Base-by-base conservation (phyloP, 2,797 vertebrate genomes). In the Etheostoma perlongum region DNA sequence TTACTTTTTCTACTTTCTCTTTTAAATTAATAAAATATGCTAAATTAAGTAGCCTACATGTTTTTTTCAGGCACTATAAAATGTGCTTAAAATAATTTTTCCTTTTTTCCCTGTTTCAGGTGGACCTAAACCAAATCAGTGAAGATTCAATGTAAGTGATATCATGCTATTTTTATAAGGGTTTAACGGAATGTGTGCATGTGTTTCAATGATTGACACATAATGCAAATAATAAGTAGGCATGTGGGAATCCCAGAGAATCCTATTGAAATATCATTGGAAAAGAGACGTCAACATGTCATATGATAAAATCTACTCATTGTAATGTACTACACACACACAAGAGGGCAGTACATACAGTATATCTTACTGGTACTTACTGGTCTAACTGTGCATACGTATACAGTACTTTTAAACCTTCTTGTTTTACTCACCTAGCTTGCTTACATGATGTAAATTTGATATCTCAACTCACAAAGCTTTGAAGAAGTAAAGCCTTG, bases 111-210 rank as follows among this genome's bases (percentile, higher is more conserved):
- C 14, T 21, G 36, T 79, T 73, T 52, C 49, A 93, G 92, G 54
- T 87, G 72, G 72, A 83, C 19, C 49, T 59, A 3, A 47, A 48
- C 7, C 8, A 21, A 19, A 10, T 27, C 4, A 47, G 7, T 53
- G 65, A 61, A 6, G 59, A 80, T 49, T 15, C n/a, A 61, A 2
- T 3, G 92, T 93, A 85, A 91, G 92, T 89, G 9, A 6, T 58
- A 27, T 27, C 4, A 27, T 42, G 3, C 0, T 52, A 5, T 30
- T 30, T 49, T 30, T 7, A n/a, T 16, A 8, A 4, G 10, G 10
- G 44, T 64, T 44, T 19, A 42, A 25, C 44, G 4, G 14, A 11
- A 57, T 55, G 1, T 49, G 5, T 52, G n/a, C 16, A 6, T 70
- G 52, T 33, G 4, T 60, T 55, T 63, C 8, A 30, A 40, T 47